Evolutionary conservation across 2,113 vertebrate species (phyloP).

Genomic region (Thomomys bottae): DNA sequence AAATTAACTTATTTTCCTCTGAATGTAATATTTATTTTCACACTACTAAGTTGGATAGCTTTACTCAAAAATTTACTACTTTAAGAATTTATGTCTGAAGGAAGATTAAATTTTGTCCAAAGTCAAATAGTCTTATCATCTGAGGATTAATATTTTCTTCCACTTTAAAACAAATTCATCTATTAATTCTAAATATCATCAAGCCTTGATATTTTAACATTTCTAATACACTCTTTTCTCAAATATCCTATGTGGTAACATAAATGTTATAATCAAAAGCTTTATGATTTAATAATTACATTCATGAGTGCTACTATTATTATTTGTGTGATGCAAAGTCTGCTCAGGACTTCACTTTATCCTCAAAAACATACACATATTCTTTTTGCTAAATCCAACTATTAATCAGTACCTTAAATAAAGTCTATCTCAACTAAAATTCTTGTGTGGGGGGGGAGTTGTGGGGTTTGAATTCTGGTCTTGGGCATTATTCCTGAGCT

Average conservation of each 20-base stretch:
- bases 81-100: too few relatives aligned
- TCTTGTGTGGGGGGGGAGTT: not conserved
- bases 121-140: not conserved
- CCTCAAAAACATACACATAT: not conserved
- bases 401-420: not conserved
- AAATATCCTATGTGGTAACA: not conserved
- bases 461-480: too few relatives aligned
- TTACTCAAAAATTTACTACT: not conserved
- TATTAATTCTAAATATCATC: not conserved
- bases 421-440: not conserved
- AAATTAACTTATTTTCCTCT: not conserved
- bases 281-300: not conserved
- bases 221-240: not conserved
- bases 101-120: not conserved
- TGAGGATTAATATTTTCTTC: not conserved
- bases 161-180: not conserved
- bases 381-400: not conserved
- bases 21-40: not conserved
- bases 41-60: too few relatives aligned
- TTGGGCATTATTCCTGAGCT: too few relatives aligned
- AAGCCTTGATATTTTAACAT: not conserved
- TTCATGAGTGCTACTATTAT: not conserved
- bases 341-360: not conserved
- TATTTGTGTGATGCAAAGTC: not conserved
- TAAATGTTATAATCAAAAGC: not conserved